Evolutionary conservation across 2,888 invertebrate species (phyloP), one percentile per base, ranked within the genome.

Genomic region (Stenichneumon culpator): DNA sequence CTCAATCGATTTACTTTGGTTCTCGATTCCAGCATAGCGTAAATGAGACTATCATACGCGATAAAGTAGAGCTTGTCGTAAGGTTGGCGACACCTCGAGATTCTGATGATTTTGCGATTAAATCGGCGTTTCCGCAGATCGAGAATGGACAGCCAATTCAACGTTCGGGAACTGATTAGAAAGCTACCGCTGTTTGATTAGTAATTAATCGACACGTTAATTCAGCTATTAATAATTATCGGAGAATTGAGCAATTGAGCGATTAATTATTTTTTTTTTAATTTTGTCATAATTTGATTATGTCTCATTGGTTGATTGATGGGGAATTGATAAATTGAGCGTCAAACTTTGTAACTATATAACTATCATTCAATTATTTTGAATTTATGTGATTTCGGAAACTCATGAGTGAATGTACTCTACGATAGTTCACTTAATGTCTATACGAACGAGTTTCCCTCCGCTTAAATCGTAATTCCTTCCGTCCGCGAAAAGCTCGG

Each of bases 1-100:
- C 69, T 77, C n/a, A 32, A 72, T 44, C 54, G 77, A 82, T 77
- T 47, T 82, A 72, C 65, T 77, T 77, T 65, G 65, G 70, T 47
- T 67, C 70, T 19, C 16, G 32, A 65, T n/a, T 44, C 65, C 16
- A 4, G 11, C 19, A 7, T 65, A 36, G 14, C 3, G 6, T 32
- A 44, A 16, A n/a, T 19, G 22, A n/a, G 19, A 47, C 32, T 47
- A 19, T 28, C 11, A 28, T 47, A 16, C 11, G 60, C 22, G 19
- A 63, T 52, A 39, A 36, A n/a, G 52, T 39, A 75, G 36, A 28
- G 63, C 65, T 25, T 6, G 0, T 14, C 32, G 14, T 47, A 60
- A 5, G 14, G 28, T 14, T 25, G 25, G 25, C 28, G 28, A 60
- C 14, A 60, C 11, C 16, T 25, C 16, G 14, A 60, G 52, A n/a